A percentile compares a stretch with the other conserved stretches of the same genome.
These are phyloP conservation scores for Theodoxus fluviatilis DNA, from an alignment of 2,888 invertebrate genomes.

Conservation along the genomic window DNA sequence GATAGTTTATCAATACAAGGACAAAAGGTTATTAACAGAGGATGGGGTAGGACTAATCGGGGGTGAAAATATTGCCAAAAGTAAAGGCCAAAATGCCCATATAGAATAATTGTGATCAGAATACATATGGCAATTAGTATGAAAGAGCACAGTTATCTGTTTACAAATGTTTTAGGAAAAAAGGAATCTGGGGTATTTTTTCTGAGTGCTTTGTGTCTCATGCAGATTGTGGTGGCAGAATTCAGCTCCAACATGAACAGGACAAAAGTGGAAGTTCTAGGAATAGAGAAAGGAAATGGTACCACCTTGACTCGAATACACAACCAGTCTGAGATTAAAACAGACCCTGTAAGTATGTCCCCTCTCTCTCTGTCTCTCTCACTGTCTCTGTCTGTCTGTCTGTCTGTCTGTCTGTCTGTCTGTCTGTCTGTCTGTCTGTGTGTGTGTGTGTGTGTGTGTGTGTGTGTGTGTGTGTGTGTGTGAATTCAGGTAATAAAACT, in stretches of 20 bases:
- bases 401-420: neutral
- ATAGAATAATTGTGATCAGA: neutral
- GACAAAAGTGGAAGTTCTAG: constrained; percentile 61
- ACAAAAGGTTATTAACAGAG: no score
- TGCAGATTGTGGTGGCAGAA: constrained; percentile 59
- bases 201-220: constrained; percentile 9
- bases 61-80: no score
- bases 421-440: neutral
- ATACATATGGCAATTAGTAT: neutral
- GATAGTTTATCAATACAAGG: no score
- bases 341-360: constrained; percentile 48
- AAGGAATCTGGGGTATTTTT: neutral
- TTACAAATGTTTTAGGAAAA: neutral
- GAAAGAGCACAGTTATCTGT: neutral
- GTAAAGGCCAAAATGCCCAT: no score
- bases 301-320: constrained; percentile 58
- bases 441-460: constrained; percentile 16
- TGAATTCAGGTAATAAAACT: neutral
- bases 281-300: constrained; percentile 65
- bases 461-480: constrained; percentile 8
- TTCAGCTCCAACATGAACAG: constrained; percentile 59
- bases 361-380: neutral
- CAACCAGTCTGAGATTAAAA: constrained; percentile 52
- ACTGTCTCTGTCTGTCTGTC: neutral
- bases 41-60: no score